Percentiles rank a stretch among this genome's conserved stretches.
Conservation (phyloP, 2,797 vertebrate species). For the Sebastes ruberrimus region DNA sequence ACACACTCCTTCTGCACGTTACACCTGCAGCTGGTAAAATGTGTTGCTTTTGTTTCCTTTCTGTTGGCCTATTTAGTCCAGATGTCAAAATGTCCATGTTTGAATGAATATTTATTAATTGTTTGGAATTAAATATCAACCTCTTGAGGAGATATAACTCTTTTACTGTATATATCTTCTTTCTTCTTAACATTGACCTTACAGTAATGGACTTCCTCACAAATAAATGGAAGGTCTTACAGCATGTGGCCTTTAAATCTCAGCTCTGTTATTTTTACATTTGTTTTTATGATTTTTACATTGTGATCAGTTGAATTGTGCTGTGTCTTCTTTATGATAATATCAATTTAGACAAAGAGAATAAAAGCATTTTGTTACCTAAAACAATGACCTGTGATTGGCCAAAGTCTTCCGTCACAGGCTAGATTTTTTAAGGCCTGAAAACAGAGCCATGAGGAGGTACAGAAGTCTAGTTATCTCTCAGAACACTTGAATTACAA, state of each 20-base stretch:
- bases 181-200: not conserved
- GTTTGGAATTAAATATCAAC: not conserved
- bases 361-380: not conserved
- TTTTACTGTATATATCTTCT: not conserved
- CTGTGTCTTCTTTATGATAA: not conserved
- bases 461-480: too few species aligned
- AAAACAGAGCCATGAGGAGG: too few species aligned
- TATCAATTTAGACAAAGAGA: not conserved
- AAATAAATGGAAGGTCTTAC: not conserved
- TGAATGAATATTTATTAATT: not conserved
- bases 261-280: not conserved
- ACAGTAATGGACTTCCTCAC: not conserved
- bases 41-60: not conserved
- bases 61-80: not conserved
- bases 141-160: not conserved
- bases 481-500: too few species aligned
- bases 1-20: not conserved
- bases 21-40: not conserved
- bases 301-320: not conserved
- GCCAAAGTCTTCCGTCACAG: too few species aligned
- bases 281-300: not conserved
- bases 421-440: too few species aligned
- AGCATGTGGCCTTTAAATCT: not conserved
- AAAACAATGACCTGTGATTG: too few species aligned
- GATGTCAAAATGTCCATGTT: not conserved